Evolutionary conservation across 2,888 invertebrate genomes (phyloP), one percentile per base, ranked within the genome.

Genomic region (Volucella zonaria): DNA sequence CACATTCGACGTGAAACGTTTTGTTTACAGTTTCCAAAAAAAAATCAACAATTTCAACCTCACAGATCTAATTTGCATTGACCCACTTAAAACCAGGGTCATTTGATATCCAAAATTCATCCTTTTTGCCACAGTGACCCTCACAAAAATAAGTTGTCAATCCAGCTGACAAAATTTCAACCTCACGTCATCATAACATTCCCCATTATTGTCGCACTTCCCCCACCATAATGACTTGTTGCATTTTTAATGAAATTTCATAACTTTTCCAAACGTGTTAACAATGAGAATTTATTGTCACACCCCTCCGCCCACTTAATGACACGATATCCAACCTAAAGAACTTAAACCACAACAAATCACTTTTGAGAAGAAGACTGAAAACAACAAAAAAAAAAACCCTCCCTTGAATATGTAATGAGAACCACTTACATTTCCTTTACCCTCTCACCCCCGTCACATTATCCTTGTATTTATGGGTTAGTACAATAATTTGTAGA

Each of bases 221-320:
- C 49, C 12, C 18, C 43, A 42, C 18, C 40, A 58, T 38, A 47
- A 18, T 64, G 47, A 75, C 83, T 75, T 79, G 83, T 83, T 83
- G 75, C 79, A 83, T 83, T 70, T 79, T 79, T 79, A 75, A 83
- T 74, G 8, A n/a, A 75, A 47, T 79, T 74, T 70, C 52, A 70
- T 64, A 78, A 82, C 68, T 66, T 80, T 70, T 56, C 61, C 43
- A 47, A 68, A 82, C 61, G 78, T 82, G 82, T 68, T 74, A 68
- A 70, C 62, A 71, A 61, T 52, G 14, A 67, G 38, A 66, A 43
- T 14, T 12, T 52, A 76, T 14, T 11, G 14, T 38, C 9, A 51
- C 14, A 42, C 6, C 12, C 23, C 62, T 49, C 43, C n/a, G 18
- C 61, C 67, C 67, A 62, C 56, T 31, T 58, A 74, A 68, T 74